Evolutionary conservation across 2,888 invertebrate species (phyloP).

Genomic region (Branchipolynoe longqiensis): DNA sequence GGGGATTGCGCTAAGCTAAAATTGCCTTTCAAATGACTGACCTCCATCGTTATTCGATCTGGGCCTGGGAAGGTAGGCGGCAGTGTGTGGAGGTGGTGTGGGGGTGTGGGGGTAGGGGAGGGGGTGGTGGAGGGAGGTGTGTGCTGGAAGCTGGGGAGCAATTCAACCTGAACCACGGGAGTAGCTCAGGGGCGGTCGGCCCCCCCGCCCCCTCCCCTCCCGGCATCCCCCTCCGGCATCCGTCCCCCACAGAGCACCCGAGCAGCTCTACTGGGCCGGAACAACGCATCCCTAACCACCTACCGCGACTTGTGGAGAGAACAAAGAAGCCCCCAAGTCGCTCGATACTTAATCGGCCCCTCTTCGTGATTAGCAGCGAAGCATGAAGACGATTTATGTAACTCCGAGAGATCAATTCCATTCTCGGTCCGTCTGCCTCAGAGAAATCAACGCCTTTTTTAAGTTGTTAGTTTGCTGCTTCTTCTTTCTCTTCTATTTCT

Average conservation of each 20-base stretch:
- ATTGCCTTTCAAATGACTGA: slow-evolving; percentile 50
- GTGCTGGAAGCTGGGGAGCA: slow-evolving; percentile 10
- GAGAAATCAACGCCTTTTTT: neutral
- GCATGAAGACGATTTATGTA: slow-evolving; percentile 43
- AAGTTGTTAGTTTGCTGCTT: neutral
- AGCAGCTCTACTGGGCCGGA: slow-evolving; percentile 30
- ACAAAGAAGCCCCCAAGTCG: slow-evolving; percentile 14
- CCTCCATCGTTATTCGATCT: slow-evolving; percentile 49
- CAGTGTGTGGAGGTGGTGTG: no score
- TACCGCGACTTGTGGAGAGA: neutral
- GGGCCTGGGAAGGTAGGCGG: slow-evolving; percentile 28
- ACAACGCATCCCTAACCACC: slow-evolving; percentile 29
- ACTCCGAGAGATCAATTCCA: slow-evolving; percentile 28
- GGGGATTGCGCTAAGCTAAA: slow-evolving; percentile 39
- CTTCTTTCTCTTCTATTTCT: no score
- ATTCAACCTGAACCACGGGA: slow-evolving; percentile 28
- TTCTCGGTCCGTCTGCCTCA: neutral
- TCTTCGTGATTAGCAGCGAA: slow-evolving; percentile 22
- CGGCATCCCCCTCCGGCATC: no score
- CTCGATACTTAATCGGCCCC: slow-evolving; percentile 31
- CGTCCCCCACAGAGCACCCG: neutral
- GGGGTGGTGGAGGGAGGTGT: no score
- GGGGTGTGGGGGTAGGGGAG: no score
- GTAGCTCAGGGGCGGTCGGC: slow-evolving; percentile 21
- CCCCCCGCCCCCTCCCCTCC: no score